A percentile compares a stretch with the other conserved stretches of the same genome.
These are phyloP conservation scores for Talpa occidentalis DNA, from an alignment of 2,113 vertebrate species.

Conservation along the genomic window DNA sequence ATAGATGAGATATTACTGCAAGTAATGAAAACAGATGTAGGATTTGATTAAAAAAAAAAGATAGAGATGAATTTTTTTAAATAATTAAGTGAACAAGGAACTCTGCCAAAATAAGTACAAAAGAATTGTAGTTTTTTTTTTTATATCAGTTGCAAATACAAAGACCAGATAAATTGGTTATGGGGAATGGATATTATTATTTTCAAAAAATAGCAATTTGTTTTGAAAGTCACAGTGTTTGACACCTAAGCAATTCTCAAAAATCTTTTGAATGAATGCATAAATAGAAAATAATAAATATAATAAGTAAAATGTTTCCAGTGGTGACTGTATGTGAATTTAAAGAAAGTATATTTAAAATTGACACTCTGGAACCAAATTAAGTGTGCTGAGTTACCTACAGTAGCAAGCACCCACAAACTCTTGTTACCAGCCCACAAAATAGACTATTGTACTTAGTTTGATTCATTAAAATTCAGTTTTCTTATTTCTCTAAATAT, in stretches of 20 bases:
- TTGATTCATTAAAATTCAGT: neutral
- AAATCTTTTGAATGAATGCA: neutral
- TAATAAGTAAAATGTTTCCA: neutral
- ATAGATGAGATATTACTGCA: neutral
- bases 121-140: neutral
- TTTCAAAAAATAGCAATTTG: neutral
- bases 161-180: neutral
- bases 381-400: rapidly evolving
- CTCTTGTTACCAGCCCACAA: neutral
- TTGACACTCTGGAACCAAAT: neutral
- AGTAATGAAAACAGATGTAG: neutral
- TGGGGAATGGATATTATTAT: neutral
- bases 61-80: neutral
- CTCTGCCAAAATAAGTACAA: neutral
- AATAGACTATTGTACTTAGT: neutral
- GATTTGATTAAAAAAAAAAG: constrained; percentile 2
- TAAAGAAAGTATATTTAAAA: neutral
- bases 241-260: neutral
- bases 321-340: neutral
- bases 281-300: constrained; percentile 2
- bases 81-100: neutral
- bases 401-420: neutral
- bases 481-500: neutral
- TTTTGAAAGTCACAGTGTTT: constrained; percentile 11
- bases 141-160: neutral